Conservation (phyloP, 2,797 vertebrate genomes). For the Arnoldichthys spilopterus region DNA sequence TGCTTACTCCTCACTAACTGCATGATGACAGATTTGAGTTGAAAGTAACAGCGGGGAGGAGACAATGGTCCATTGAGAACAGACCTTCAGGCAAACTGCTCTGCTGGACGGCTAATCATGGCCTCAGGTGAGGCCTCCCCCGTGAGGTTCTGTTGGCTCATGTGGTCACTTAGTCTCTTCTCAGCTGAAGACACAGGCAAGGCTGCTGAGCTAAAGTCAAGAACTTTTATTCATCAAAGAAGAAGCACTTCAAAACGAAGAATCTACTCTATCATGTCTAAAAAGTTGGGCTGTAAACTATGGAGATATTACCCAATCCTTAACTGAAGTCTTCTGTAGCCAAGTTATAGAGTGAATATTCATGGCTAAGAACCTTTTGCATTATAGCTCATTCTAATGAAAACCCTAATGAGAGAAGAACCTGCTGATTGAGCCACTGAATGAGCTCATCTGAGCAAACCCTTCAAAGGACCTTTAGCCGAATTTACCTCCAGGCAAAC, state of each 20-base stretch:
- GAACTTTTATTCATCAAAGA: slow-evolving; percentile 16
- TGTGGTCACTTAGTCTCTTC: slow-evolving; percentile 32
- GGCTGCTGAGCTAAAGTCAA: background rate
- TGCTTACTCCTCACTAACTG: slow-evolving; percentile 54
- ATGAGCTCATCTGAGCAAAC: slow-evolving; percentile 74
- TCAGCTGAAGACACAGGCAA: slow-evolving; percentile 29
- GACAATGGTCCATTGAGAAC: slow-evolving; percentile 64
- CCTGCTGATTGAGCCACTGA: slow-evolving; percentile 73
- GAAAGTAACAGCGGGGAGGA: slow-evolving; percentile 71
- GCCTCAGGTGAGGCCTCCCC: slow-evolving; percentile 64
- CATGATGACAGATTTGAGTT: slow-evolving; percentile 67
- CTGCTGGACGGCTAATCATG: slow-evolving; percentile 60
- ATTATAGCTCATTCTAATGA: slow-evolving; percentile 48
- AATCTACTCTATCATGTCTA: background rate
- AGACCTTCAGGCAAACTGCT: slow-evolving; percentile 60
- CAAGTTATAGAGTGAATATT: background rate
- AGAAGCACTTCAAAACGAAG: background rate
- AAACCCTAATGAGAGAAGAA: slow-evolving; percentile 57
- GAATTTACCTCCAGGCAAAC: slow-evolving; percentile 67
- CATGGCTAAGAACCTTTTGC: slow-evolving; percentile 8
- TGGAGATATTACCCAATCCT: background rate
- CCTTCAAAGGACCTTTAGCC: slow-evolving; percentile 70
- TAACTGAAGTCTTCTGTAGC: slow-evolving; percentile 8
- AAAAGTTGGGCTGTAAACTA: background rate
- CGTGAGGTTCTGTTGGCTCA: slow-evolving; percentile 51